Percentiles rank a stretch among this genome's conserved stretches.
Conservation (phyloP, 92 coral and sea anemone genomes). For the Blastomussa wellsi region DNA sequence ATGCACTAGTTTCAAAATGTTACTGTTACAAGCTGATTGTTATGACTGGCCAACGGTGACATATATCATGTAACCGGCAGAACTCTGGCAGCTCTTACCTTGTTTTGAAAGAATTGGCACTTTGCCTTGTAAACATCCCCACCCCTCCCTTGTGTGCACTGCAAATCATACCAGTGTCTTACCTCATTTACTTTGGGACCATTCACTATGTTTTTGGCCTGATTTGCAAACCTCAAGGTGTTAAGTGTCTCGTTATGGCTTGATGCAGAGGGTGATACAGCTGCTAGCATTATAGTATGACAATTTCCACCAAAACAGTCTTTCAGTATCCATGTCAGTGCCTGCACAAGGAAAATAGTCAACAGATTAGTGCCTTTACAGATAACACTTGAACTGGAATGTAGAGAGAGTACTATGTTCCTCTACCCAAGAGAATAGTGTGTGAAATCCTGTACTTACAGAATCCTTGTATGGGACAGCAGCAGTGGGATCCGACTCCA, state of each 20-base stretch:
- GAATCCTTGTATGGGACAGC: slow-evolving; percentile 86
- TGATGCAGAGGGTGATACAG: slow-evolving; percentile 86
- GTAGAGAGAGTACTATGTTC: too few relatives aligned
- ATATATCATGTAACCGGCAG: too few relatives aligned
- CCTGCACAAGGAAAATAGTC: slow-evolving; percentile 45
- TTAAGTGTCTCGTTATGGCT: slow-evolving; percentile 88
- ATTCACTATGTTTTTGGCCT: slow-evolving; percentile 85
- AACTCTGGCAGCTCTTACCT: too few relatives aligned
- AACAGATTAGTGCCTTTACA: neutral
- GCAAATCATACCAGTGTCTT: neutral
- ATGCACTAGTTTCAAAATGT: too few relatives aligned
- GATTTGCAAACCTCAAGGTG: slow-evolving; percentile 93
- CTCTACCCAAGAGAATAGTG: too few relatives aligned
- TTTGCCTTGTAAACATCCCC: too few relatives aligned
- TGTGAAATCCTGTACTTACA: too few relatives aligned
- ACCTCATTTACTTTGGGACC: slow-evolving; percentile 90
- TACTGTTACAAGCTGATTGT: too few relatives aligned
- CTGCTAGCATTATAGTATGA: slow-evolving; percentile 90
- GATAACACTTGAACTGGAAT: neutral
- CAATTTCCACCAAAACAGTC: slow-evolving; percentile 99
- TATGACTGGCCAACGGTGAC: too few relatives aligned
- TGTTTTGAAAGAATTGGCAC: too few relatives aligned
- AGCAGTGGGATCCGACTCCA: slow-evolving; percentile 40
- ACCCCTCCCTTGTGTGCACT: neutral
- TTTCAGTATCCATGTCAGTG: slow-evolving; percentile 91